Base-by-base conservation (phyloP, 2,888 invertebrate genomes). In the Mythimna impura region DNA sequence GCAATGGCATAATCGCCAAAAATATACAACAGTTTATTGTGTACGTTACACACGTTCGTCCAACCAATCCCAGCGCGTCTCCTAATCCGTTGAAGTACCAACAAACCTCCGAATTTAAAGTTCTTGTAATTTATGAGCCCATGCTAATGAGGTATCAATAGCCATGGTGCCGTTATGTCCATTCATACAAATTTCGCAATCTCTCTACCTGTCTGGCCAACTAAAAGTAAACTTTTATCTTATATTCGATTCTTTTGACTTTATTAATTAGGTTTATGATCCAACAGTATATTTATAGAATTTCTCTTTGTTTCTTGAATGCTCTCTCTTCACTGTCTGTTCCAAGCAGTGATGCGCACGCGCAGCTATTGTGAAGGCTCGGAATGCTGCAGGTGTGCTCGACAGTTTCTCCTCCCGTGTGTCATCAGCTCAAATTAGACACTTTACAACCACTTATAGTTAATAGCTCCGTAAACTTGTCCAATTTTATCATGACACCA, bases 61-160 rank as follows among this genome's bases (percentile, higher is more conserved):
- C 65, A 55, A 61, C 54, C 69, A 74, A 69, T 74, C 52, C 55
- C 52, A 62, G 66, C 57, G 72, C 62, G 63, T 78, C 71, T 71
- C 75, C 74, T 81, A 78, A 85, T 77, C 73, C 67, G 78, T 65
- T 47, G 76, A 78, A 78, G 81, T 82, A 76, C 71, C 77, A 84
- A 86, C 82, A 84, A 81, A 78, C 83, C 84, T 85, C 78, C 80
- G 75, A 87, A 88, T 86, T 80, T 80, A 84, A 83, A 83, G 71
- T 83, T 86, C 79, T 73, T 73, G 79, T 91, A 88, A 93, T 94
- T 93, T 94, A 94, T 92, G 91, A 84, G 79, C 82, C 80, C 88
- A 93, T 92, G 91, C 91, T 94, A 94, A 94, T 94, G 90, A 93
- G 91, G 87, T 90, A 91, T 93, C 91, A 88, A 92, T 91, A 89